Evolutionary conservation across 1,140 invertebrate genomes (phyloP).

Genomic region (Scaptomyza pallida): DNA sequence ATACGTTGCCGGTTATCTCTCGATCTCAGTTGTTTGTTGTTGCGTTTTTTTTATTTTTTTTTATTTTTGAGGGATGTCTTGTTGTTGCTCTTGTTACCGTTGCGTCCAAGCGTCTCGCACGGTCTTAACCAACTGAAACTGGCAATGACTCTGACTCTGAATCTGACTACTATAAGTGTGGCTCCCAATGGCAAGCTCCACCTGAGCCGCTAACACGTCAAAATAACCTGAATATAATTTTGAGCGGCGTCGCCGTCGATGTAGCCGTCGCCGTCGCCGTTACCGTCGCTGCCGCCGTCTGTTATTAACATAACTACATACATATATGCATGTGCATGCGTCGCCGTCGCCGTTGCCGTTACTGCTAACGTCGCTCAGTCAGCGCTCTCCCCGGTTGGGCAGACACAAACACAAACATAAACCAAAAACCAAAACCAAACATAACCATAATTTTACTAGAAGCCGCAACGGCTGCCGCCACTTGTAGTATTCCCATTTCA

Average conservation of each 20-base stretch:
- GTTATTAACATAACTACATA: constrained; percentile 56
- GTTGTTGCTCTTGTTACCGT: constrained; percentile 16
- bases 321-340: constrained; percentile 52
- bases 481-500: constrained; percentile 48
- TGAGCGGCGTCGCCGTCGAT: constrained; percentile 16
- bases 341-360: constrained; percentile 8
- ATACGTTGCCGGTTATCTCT: too few relatives aligned
- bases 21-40: neutral
- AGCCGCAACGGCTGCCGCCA: constrained; percentile 7
- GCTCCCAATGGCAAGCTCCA: constrained; percentile 5
- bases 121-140: constrained; percentile 70
- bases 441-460: constrained; percentile 19
- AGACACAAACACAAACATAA: too few relatives aligned
- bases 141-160: constrained; percentile 35
- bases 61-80: neutral
- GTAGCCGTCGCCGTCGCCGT: neutral
- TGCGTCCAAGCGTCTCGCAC: constrained; percentile 69
- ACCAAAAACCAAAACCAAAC: constrained; percentile 2
- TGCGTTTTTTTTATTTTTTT: neutral
- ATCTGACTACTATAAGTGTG: constrained; percentile 29
- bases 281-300: constrained; percentile 4
- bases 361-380: neutral
- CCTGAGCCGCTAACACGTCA: constrained; percentile 66
- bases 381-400: constrained; percentile 1
- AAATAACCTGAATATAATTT: constrained; percentile 71